A percentile compares a stretch with the other conserved stretches of the same genome.
Conservation (phyloP, 2,797 vertebrate genomes). For the Hypotaenidia okinawae region DNA sequence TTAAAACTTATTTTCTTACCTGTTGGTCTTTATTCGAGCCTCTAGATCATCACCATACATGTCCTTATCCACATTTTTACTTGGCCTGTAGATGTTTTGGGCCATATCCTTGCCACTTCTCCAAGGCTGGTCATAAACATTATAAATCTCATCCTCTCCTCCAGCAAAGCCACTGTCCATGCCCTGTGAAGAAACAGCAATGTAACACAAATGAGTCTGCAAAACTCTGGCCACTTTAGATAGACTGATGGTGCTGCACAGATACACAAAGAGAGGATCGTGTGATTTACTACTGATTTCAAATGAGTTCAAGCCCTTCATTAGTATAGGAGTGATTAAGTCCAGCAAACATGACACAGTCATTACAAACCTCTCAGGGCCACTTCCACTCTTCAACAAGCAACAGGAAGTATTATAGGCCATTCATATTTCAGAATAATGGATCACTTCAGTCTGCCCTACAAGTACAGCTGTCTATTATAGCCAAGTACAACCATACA, state of each 20-base stretch:
- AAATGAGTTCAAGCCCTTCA: background rate
- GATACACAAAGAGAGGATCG: background rate
- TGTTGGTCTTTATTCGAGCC: conserved; percentile 88
- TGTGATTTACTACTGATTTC: background rate
- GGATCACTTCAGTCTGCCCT: background rate
- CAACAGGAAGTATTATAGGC: background rate
- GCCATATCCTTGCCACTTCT: conserved; percentile 91
- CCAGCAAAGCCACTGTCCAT: conserved; percentile 97
- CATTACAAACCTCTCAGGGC: background rate
- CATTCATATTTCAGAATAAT: background rate
- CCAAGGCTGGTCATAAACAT: conserved; percentile 95
- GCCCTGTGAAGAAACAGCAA: conserved; percentile 77
- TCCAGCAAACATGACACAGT: background rate
- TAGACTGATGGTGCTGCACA: background rate
- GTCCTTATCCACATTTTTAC: conserved; percentile 92
- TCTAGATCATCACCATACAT: conserved; percentile 91
- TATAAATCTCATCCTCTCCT: conserved; percentile 94
- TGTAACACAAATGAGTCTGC: background rate
- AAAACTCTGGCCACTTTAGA: background rate
- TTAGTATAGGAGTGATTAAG: background rate
- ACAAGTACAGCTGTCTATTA: conserved; percentile 6
- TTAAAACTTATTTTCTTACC: conserved; percentile 75
- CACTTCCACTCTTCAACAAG: background rate
- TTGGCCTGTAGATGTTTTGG: conserved; percentile 95
- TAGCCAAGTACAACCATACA: background rate